phyloP scores from a whole-genome alignment of 1,140 invertebrate species.

The Apis laboriosa region DNA sequence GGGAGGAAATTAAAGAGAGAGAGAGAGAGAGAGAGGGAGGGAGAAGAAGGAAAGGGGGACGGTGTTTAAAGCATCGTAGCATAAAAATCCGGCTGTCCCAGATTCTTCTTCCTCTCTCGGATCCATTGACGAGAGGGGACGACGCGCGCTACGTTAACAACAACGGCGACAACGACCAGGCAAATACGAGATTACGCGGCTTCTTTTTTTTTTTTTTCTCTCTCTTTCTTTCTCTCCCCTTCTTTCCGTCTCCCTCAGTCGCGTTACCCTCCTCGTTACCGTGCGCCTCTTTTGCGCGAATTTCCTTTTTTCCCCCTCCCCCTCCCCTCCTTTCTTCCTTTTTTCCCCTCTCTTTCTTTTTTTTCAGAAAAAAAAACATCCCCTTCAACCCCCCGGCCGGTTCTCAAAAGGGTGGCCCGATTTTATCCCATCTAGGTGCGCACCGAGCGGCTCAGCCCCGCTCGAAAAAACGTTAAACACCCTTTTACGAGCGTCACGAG shows the following conservation, averaged over 20 bases:
- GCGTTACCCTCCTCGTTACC: slow-evolving; percentile 36
- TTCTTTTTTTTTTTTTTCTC: neutral
- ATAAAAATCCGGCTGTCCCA: slow-evolving; percentile 44
- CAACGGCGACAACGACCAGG: slow-evolving; percentile 21
- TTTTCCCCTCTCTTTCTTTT: no score
- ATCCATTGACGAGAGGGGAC: slow-evolving; percentile 20
- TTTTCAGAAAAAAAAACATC: neutral
- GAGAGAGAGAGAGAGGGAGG: neutral
- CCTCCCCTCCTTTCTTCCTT: neutral
- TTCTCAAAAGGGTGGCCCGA: slow-evolving; percentile 17
- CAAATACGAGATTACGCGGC: slow-evolving; percentile 43
- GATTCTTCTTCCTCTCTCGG: slow-evolving; percentile 34
- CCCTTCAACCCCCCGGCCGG: neutral
- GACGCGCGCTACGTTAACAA: slow-evolving; percentile 22
- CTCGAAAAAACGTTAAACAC: slow-evolving; percentile 14
- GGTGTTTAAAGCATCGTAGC: slow-evolving; percentile 30
- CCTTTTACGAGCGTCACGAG: neutral
- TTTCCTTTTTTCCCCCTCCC: neutral
- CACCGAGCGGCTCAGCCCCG: neutral
- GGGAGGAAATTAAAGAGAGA: neutral
- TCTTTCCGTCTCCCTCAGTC: neutral
- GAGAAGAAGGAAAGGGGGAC: no score
- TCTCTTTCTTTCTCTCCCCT: no score
- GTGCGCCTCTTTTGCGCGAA: slow-evolving; percentile 15
- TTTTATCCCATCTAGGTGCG: neutral